A percentile compares a stretch with the other conserved stretches of the same genome.
phyloP scores from a whole-genome alignment of 2,113 vertebrate species.

The Phaethornis superciliosus region DNA sequence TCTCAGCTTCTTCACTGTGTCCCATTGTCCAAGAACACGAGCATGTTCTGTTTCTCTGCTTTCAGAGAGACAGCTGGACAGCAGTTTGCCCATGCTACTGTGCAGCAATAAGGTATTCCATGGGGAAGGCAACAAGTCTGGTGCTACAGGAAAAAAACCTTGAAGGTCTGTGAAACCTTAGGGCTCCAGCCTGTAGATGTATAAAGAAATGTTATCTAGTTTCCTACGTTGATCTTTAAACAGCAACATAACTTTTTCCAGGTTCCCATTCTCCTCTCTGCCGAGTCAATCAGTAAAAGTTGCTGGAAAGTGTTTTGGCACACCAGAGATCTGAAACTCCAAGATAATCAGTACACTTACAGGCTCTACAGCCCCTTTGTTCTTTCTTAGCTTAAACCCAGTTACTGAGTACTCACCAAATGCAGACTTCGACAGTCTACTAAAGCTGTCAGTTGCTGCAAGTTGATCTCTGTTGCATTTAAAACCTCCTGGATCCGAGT shows the following conservation, averaged over 20 bases:
- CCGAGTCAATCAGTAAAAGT: background rate
- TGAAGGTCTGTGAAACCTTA: background rate
- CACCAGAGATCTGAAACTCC: background rate
- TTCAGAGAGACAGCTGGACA: background rate
- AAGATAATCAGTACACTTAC: background rate
- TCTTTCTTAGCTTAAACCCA: background rate
- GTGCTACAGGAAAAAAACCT: background rate
- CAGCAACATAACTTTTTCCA: background rate
- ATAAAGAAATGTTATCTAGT: background rate
- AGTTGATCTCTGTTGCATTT: conserved; percentile 91
- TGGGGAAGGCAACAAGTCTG: background rate
- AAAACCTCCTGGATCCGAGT: conserved; percentile 88
- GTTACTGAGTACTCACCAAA: conserved; percentile 82
- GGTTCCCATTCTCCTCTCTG: background rate
- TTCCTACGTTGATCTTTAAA: background rate
- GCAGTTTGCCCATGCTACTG: background rate
- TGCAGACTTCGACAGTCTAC: conserved; percentile 98
- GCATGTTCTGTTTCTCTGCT: background rate
- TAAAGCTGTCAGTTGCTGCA: conserved; percentile 96
- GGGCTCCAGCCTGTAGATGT: background rate
- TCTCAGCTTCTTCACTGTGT: background rate
- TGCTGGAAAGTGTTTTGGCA: background rate
- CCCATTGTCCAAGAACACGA: background rate
- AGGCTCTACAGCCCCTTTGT: background rate
- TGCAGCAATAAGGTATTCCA: background rate